Evolutionary conservation across 2,113 vertebrate species (phyloP).

Genomic region (Ursus arctos): DNA sequence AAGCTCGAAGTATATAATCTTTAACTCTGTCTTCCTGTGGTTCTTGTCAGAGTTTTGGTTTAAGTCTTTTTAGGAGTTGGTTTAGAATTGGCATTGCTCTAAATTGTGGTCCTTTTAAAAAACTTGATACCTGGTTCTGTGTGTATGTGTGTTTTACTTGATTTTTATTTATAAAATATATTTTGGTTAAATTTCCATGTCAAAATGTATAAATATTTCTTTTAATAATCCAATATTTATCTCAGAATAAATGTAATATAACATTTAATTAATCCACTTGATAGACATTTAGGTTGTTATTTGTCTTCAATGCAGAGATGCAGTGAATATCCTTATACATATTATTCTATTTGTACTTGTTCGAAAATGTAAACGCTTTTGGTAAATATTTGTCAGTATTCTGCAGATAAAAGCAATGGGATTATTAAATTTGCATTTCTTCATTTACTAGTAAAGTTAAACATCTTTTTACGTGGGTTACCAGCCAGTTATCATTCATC

Average conservation of each 20-base stretch:
- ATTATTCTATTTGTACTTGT: background rate
- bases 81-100: slow-evolving; percentile 25
- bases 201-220: background rate
- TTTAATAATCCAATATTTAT: background rate
- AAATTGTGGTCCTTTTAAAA: background rate
- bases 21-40: background rate
- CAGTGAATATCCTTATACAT: background rate
- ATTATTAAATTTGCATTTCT: background rate
- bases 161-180: background rate
- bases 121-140: background rate
- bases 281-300: background rate
- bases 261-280: background rate
- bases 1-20: background rate
- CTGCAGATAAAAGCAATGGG: background rate
- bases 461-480: background rate
- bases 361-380: background rate
- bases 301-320: background rate
- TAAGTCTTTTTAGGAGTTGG: background rate
- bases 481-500: background rate
- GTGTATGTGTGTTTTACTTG: background rate
- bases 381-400: background rate
- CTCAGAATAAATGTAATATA: background rate
- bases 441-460: background rate
- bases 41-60: background rate
- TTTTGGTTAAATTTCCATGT: background rate